Evolutionary conservation across 2,888 invertebrate genomes (phyloP), one percentile per base, ranked within the genome.

Genomic region (Melolontha melolontha): DNA sequence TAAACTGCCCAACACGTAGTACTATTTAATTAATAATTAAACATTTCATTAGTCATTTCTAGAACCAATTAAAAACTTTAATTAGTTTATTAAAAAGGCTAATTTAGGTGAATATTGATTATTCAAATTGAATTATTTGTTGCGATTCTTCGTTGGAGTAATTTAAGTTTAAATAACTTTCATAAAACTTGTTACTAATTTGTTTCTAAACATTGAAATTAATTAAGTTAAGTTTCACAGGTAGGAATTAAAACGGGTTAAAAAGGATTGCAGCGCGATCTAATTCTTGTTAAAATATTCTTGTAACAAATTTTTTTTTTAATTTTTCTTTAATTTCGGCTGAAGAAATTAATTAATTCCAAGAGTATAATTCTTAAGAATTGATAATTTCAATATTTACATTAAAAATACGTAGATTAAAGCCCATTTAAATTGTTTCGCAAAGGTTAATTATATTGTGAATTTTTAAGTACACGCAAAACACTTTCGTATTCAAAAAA

Each of bases 91-190:
- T 49, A 49, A 49, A 34, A 49, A 17, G 17, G 5, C 16, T 49
- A 49, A 49, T 17, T 22, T 22, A 49, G 6, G 22, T 22, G 22
- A n/a, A 16, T 47, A 47, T 49, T 8, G 49, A 49, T 49, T 49
- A 6, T 34, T 16, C n/a, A 7, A 2, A 39, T 10, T n/a, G 40
- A 40, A 40, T 54, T 40, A 40, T 54, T 54, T 40, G 11, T 40
- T 12, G 11, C 39, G 40, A 40, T 54, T 39, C 54, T 11, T 14
- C 16, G 7, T 54, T 54, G 11, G 40, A 11, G 54, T 39, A 39
- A 54, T 54, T 54, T 40, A 54, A 41, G 39, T 54, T 54, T 17
- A 54, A 54, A 17, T 16, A 39, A 39, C 16, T 54, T 39, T 10
- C 39, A 34, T 34, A 6, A 17, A 54, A 54, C 39, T 54, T 40